Percentiles rank a stretch among this genome's conserved stretches.
These are phyloP conservation scores for Drosophila multiciliata DNA, from an alignment of 2,888 invertebrate genomes.

Conservation along the genomic window DNA sequence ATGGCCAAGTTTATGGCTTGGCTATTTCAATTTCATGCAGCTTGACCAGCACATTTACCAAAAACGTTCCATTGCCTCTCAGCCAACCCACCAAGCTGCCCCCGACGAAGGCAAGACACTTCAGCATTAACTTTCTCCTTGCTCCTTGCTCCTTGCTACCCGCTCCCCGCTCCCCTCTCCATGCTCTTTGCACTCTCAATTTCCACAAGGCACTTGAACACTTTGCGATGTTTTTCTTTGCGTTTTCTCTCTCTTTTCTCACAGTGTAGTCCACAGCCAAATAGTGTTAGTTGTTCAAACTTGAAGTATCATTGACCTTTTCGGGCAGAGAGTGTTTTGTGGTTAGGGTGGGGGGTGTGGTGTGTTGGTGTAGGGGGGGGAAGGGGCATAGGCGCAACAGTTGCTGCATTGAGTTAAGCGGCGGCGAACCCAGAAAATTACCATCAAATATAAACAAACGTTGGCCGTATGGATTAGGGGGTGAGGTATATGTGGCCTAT, in stretches of 20 bases:
- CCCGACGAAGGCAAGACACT: constrained; percentile 27
- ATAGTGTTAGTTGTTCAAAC: constrained; percentile 66
- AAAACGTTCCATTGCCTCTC: constrained; percentile 20
- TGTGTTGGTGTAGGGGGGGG: no score
- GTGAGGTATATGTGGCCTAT: no score
- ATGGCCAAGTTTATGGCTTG: constrained; percentile 77
- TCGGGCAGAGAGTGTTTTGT: neutral
- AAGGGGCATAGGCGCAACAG: constrained; percentile 64
- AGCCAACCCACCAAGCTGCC: neutral
- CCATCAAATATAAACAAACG: constrained; percentile 70
- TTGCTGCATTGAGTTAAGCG: constrained; percentile 67
- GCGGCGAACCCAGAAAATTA: constrained; percentile 70
- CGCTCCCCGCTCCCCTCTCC: no score
- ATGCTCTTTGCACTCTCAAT: constrained; percentile 55
- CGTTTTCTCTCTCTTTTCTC: constrained; percentile 2
- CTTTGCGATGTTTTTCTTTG: constrained; percentile 33
- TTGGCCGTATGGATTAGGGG: neutral
- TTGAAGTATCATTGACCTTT: constrained; percentile 77
- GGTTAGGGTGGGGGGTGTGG: no score
- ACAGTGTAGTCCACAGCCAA: constrained; percentile 22
- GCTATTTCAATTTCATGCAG: constrained; percentile 80
- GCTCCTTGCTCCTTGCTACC: no score
- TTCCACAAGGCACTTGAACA: constrained; percentile 70
- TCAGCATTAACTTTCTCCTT: constrained; percentile 48
- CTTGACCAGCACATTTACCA: constrained; percentile 72